Conservation (phyloP, 2,888 invertebrate genomes). For the Drosophila parthenogenetica region DNA sequence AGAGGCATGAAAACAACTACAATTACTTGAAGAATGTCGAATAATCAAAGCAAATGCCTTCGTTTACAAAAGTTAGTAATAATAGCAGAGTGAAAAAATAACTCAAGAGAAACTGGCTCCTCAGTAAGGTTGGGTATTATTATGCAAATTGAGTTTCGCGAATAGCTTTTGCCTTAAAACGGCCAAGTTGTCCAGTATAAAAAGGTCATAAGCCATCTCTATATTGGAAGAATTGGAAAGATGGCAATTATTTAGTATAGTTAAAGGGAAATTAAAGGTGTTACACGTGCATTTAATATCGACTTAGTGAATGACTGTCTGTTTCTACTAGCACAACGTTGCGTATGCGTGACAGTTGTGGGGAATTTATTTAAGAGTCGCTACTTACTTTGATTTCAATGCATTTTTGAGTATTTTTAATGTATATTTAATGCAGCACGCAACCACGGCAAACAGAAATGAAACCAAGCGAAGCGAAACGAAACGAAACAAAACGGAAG, state of each 20-base stretch:
- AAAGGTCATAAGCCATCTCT: slow-evolving; percentile 64
- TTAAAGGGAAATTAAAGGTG: slow-evolving; percentile 35
- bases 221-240: slow-evolving; percentile 21
- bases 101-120: slow-evolving; percentile 5
- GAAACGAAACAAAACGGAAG: slow-evolving; percentile 47
- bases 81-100: slow-evolving; percentile 48
- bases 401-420: slow-evolving; percentile 72
- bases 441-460: slow-evolving; percentile 39
- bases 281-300: slow-evolving; percentile 19
- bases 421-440: slow-evolving; percentile 76
- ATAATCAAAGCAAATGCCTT: slow-evolving; percentile 47
- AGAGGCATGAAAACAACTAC: slow-evolving; percentile 50
- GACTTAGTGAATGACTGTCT: slow-evolving; percentile 1
- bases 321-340: slow-evolving; percentile 7
- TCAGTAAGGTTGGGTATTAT: slow-evolving; percentile 42
- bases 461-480: slow-evolving; percentile 44
- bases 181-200: slow-evolving; percentile 19
- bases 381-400: slow-evolving; percentile 46
- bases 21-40: slow-evolving; percentile 37
- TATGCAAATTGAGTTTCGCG: slow-evolving; percentile 69
- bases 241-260: slow-evolving; percentile 10
- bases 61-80: slow-evolving; percentile 48
- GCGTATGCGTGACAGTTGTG: slow-evolving; percentile 63
- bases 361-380: slow-evolving; percentile 51
- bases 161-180: slow-evolving; percentile 19